phyloP scores from a whole-genome alignment of 2,888 invertebrate species.

The Synanthedon myopaeformis region DNA sequence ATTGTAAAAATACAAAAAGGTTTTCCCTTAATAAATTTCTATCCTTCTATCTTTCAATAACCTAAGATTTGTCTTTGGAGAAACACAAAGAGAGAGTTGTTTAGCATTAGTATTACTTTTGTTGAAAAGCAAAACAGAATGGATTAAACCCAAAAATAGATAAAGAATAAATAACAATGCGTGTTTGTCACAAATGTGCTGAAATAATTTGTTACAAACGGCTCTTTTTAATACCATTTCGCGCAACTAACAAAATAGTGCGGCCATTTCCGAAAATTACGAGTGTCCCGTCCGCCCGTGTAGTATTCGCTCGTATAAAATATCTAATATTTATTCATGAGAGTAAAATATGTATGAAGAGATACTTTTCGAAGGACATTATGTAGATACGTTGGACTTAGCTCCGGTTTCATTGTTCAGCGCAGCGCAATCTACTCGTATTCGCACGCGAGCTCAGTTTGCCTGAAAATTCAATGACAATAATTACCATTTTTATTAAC shows the following conservation, averaged over 20 bases:
- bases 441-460: too few species aligned
- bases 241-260: neutral
- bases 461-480: too few species aligned
- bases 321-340: constrained; percentile 48
- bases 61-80: too few species aligned
- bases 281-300: neutral
- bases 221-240: neutral
- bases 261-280: neutral
- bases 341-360: constrained; percentile 40
- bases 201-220: too few species aligned
- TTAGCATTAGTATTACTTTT: neutral
- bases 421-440: neutral
- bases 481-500: too few species aligned
- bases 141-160: neutral
- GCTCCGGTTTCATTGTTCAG: constrained; percentile 4
- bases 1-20: too few species aligned
- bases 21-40: too few species aligned
- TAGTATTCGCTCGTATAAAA: constrained; percentile 16
- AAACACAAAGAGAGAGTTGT: neutral
- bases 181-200: neutral
- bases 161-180: neutral
- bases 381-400: constrained; percentile 12
- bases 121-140: neutral
- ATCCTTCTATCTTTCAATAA: too few species aligned
- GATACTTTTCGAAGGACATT: constrained; percentile 25